phyloP scores from a whole-genome alignment of 1,140 invertebrate genomes.

The Drosophila bifasciata region DNA sequence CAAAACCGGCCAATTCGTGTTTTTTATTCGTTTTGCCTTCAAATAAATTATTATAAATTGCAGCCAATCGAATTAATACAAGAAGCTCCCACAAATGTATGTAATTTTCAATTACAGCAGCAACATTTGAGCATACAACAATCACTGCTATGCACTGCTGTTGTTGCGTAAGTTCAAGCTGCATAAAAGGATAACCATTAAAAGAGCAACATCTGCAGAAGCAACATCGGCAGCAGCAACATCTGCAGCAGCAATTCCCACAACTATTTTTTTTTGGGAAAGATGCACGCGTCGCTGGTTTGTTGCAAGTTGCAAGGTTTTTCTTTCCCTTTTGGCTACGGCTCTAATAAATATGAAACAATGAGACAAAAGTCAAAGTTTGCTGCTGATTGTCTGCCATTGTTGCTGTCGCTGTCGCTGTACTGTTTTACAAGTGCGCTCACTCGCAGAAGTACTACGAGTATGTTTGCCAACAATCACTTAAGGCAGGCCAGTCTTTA shows the following conservation, averaged over 20 bases:
- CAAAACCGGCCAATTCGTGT: constrained; percentile 26
- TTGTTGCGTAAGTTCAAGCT: constrained; percentile 63
- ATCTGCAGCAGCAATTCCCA: constrained; percentile 64
- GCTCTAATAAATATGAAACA: constrained; percentile 81
- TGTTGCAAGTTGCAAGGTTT: constrained; percentile 64
- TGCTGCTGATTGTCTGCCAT: constrained; percentile 44
- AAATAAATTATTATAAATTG: constrained; percentile 78
- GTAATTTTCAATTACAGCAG: constrained; percentile 72
- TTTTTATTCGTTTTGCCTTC: constrained; percentile 51
- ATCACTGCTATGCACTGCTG: constrained; percentile 29
- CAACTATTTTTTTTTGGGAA: constrained; percentile 66
- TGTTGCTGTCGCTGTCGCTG: too few relatives aligned
- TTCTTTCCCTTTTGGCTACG: constrained; percentile 8
- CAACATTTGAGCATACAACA: constrained; percentile 25
- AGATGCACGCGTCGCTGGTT: constrained; percentile 74
- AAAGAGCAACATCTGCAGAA: constrained; percentile 42
- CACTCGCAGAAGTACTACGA: background rate
- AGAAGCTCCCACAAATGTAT: constrained; percentile 34
- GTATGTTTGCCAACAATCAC: constrained; percentile 39
- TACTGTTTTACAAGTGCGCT: too few relatives aligned
- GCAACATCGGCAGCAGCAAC: constrained; percentile 14
- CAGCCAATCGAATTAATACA: constrained; percentile 66
- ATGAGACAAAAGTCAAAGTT: constrained; percentile 75
- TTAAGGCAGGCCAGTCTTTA: constrained; percentile 16
- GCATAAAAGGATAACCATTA: constrained; percentile 80